Conservation (phyloP, 2,113 vertebrate species). For the Thryonomys swinderianus region DNA sequence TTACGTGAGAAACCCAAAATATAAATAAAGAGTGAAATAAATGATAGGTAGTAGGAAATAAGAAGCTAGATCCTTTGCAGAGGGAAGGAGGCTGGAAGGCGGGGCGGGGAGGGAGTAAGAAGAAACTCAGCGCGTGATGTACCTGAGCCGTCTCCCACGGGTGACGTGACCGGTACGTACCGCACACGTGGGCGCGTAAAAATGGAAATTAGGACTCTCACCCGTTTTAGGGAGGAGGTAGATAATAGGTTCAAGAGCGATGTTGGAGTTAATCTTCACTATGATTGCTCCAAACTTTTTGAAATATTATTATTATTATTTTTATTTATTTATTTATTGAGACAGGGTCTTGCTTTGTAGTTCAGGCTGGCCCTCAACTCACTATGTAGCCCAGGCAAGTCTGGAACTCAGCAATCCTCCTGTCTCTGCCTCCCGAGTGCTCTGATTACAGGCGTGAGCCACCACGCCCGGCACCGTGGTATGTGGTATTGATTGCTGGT, state of each 20-base stretch:
- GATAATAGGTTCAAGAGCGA: not conserved
- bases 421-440: too few species aligned
- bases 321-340: too few species aligned
- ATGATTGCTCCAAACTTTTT: not conserved
- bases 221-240: not conserved
- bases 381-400: too few species aligned
- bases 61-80: not conserved
- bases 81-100: not conserved
- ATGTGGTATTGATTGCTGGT: too few species aligned
- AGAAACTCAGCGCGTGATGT: not conserved
- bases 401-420: too few species aligned
- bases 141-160: not conserved
- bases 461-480: too few species aligned
- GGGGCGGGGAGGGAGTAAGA: not conserved
- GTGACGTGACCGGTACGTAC: too few species aligned
- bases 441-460: too few species aligned
- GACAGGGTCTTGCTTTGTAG: too few species aligned
- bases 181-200: not conserved
- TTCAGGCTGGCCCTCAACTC: too few species aligned
- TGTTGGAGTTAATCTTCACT: constrained; percentile 22
- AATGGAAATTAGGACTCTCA: not conserved
- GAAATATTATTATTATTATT: too few species aligned
- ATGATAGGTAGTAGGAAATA: not conserved
- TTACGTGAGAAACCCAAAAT: not conserved
- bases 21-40: not conserved